Evolutionary conservation across 2,797 vertebrate species (phyloP), one percentile per base, ranked within the genome.

Genomic region (Microctenopoma steveboyesi): DNA sequence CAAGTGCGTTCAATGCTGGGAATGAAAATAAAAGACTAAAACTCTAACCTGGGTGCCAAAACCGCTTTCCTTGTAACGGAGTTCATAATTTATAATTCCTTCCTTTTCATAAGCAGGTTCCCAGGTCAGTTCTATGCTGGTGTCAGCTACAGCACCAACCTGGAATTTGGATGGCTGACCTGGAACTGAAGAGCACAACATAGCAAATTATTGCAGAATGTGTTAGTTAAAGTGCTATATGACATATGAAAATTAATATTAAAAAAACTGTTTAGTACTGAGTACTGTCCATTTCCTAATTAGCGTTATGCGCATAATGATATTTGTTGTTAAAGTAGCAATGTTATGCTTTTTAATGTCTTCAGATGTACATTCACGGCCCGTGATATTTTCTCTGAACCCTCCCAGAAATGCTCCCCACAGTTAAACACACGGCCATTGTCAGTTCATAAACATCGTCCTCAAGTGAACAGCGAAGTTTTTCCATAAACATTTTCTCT

Each of bases 111-210:
- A 92, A 1, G 98, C 96, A 0, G 96, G 93, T 56, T 97, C 97
- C 98, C 98, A 99, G 0, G 95, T 97, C 46, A 99, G 92, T 68
- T 95, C 82, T 10, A 99, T 95, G 84, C 95, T 97, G 0, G 96
- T 98, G 90, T 99, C 97, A 0, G 95, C 96, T 86, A 97, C 97
- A 64, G 96, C 95, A 57, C 97, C 97, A 0, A 96, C 94, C 86
- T 95, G 94, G 88, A 99, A 96, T 89, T 96, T 99, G 92, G 96
- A 96, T 1, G 98, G 98, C 88, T 99, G 94, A 73, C 91, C 93
- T 49, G 94, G 94, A 86, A 95, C 94, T 95, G 74, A 57, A 78
- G 62, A 64, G 60, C 28, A 79, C 15, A 65, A 40, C 53, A 55
- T 6, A 66, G 15, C 14, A 47, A 4, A 61, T 48, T 62, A 30